Conservation (phyloP, 1,140 invertebrate genomes). For the Drosophila saltans region DNA sequence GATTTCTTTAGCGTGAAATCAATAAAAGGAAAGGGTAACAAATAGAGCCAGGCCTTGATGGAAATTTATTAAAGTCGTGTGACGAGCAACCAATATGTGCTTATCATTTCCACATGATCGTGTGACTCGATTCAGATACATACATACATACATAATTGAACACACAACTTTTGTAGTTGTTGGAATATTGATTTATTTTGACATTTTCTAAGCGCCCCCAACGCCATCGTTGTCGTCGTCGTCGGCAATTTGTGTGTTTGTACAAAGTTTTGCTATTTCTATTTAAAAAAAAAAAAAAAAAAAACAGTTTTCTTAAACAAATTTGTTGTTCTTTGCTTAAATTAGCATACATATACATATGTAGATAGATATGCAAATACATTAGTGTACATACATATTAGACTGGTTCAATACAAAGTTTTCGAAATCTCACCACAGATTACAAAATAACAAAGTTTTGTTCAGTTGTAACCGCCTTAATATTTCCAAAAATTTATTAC, state of each 20-base stretch:
- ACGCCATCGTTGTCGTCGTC: not conserved
- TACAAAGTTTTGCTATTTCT: constrained; percentile 11
- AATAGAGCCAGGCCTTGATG: constrained; percentile 40
- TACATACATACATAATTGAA: not conserved
- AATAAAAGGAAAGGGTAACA: constrained; percentile 51
- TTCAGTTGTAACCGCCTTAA: not conserved
- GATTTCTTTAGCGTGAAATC: constrained; percentile 72
- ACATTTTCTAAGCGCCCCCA: constrained; percentile 34
- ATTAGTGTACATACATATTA: constrained; percentile 4
- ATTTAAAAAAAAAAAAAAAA: not conserved
- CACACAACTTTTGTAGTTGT: not conserved
- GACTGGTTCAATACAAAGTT: not conserved
- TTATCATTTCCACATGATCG: constrained; percentile 80
- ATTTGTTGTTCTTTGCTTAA: constrained; percentile 47
- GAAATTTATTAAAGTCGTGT: constrained; percentile 72
- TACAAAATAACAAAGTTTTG: not conserved
- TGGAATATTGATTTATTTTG: constrained; percentile 58
- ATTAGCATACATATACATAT: constrained; percentile 31
- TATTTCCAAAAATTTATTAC: not conserved
- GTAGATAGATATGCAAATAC: constrained; percentile 10
- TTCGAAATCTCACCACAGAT: not conserved
- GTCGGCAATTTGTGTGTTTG: constrained; percentile 25
- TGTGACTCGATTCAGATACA: constrained; percentile 30
- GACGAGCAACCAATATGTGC: constrained; percentile 40
- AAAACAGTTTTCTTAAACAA: constrained; percentile 15